Conservation (phyloP, 2,888 invertebrate species). For the Pilophorus perplexus region DNA sequence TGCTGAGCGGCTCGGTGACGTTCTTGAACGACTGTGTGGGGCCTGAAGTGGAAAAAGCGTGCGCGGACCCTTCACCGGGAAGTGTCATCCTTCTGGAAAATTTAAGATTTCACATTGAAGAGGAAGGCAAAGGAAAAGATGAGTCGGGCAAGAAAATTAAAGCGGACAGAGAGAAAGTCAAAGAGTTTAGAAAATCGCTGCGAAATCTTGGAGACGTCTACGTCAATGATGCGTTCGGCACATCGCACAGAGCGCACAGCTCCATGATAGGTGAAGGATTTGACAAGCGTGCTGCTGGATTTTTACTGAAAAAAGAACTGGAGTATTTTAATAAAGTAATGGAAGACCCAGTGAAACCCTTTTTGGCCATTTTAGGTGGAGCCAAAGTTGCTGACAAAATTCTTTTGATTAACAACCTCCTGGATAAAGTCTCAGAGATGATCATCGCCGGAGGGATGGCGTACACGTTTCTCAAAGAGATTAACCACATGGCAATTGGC, state of each 20-base stretch:
- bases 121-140: conserved; percentile 96
- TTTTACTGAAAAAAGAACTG: conserved; percentile 93
- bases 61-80: conserved; percentile 84
- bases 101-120: conserved; percentile 92
- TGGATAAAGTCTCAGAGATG: conserved; percentile 99
- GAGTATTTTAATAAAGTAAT: conserved; percentile 96
- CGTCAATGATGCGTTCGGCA: conserved; percentile 99
- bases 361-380: conserved; percentile 97
- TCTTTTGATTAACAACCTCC: conserved; percentile 90
- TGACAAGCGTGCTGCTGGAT: conserved; percentile 87
- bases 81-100: conserved; percentile 93
- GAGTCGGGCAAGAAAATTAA: conserved; percentile 83
- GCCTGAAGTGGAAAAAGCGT: conserved; percentile 82
- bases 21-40: conserved; percentile 93
- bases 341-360: conserved; percentile 92
- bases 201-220: conserved; percentile 95
- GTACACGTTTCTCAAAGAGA: conserved; percentile 94
- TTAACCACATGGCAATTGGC: conserved; percentile 74
- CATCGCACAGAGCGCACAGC: conserved; percentile 84
- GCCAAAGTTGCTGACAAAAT: conserved; percentile 99
- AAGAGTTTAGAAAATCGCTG: conserved; percentile 81
- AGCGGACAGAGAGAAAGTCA: conserved; percentile 81
- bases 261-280: conserved; percentile 98
- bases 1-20: conserved; percentile 71
- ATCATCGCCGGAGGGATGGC: conserved; percentile 99